Conservation (phyloP, 2,888 invertebrate species). For the Crossocerus cetratus region DNA sequence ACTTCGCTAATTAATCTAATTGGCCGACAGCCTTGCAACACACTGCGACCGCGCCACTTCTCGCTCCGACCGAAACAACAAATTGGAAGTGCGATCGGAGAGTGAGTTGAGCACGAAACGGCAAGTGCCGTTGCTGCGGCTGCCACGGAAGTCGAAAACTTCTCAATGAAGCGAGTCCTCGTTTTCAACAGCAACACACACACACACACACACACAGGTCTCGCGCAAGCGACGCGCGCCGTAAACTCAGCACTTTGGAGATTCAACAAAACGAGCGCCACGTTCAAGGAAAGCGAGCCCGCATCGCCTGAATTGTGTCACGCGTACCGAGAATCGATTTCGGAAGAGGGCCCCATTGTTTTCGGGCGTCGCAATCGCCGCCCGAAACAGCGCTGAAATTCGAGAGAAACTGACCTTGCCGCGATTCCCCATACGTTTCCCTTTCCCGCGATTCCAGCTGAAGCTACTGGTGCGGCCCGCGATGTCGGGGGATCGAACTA, state of each 20-base stretch:
- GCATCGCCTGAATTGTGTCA: not conserved
- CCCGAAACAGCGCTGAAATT: not conserved
- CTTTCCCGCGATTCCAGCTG: conserved; percentile 8
- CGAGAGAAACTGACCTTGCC: not conserved
- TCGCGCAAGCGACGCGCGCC: too few species aligned
- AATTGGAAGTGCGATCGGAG: not conserved
- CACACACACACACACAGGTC: too few species aligned
- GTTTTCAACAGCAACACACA: too few species aligned
- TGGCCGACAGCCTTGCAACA: not conserved
- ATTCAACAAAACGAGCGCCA: not conserved
- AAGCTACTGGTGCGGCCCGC: conserved; percentile 4
- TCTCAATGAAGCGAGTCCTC: too few species aligned
- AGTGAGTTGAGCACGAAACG: not conserved
- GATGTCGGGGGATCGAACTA: not conserved
- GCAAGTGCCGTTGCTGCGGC: not conserved
- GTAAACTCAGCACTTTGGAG: not conserved
- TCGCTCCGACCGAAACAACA: not conserved
- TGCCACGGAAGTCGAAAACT: not conserved
- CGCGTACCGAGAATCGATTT: not conserved
- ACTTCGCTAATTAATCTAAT: conserved; percentile 30
- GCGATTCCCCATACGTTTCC: not conserved
- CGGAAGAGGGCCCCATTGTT: not conserved
- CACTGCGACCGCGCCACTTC: not conserved
- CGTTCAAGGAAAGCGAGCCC: not conserved
- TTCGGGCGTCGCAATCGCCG: not conserved